Evolutionary conservation across 1,140 invertebrate genomes (phyloP).

Genomic region (Bactericera cockerelli): DNA sequence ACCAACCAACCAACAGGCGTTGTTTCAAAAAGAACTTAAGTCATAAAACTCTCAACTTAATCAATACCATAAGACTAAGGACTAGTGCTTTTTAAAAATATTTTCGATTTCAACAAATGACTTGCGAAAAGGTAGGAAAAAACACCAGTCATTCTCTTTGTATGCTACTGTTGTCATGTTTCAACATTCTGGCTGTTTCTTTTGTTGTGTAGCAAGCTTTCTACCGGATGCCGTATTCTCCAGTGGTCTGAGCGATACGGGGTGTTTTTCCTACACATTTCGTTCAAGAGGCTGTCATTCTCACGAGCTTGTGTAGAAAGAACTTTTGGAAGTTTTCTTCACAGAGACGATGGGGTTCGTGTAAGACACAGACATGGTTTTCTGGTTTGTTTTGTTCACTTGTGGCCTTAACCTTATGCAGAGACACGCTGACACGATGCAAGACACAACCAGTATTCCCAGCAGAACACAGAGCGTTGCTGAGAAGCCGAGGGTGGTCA

Average conservation of each 20-base stretch:
- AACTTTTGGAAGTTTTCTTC: conserved; percentile 7
- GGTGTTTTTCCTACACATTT: too few species aligned
- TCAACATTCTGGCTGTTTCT: too few species aligned
- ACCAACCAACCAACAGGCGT: too few species aligned
- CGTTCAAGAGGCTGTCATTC: not conserved
- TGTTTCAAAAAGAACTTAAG: too few species aligned
- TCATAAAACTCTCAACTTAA: too few species aligned
- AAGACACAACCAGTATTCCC: conserved; percentile 62
- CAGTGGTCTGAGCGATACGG: too few species aligned
- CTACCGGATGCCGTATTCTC: too few species aligned
- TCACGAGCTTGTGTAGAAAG: conserved; percentile 3
- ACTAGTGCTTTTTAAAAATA: conserved; percentile 8
- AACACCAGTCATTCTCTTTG: too few species aligned
- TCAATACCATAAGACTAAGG: conserved; percentile 3
- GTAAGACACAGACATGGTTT: not conserved
- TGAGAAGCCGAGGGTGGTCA: conserved; percentile 80
- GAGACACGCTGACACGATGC: conserved; percentile 64
- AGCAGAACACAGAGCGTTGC: conserved; percentile 65
- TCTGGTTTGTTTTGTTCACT: not conserved
- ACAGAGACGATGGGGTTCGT: not conserved
- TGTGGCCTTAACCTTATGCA: conserved; percentile 54
- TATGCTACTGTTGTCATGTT: too few species aligned
- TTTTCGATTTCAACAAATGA: not conserved
- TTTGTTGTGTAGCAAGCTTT: too few species aligned
- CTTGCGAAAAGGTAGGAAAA: too few species aligned